Conservation (phyloP, 2,113 vertebrate species). For the Brachirus orientalis region DNA sequence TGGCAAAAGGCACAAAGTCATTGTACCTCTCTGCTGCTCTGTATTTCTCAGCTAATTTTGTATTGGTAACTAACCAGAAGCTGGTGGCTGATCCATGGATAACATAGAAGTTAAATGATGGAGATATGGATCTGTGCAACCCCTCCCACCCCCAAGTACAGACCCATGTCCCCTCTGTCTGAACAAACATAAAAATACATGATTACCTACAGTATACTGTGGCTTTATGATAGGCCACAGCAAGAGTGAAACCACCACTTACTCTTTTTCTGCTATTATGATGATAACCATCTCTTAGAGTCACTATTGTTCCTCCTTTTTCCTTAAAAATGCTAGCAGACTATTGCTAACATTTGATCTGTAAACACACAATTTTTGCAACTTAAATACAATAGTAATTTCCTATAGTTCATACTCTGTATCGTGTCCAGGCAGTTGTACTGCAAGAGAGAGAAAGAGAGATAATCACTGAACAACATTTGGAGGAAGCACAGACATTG, state of each 20-base stretch:
- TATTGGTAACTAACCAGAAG: slow-evolving; percentile 67
- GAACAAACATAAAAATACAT: slow-evolving; percentile 53
- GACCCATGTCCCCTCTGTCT: slow-evolving; percentile 40
- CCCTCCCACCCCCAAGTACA: slow-evolving; percentile 49
- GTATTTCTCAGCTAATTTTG: slow-evolving; percentile 70
- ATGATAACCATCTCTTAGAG: slow-evolving; percentile 47
- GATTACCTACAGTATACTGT: slow-evolving; percentile 53
- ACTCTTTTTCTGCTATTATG: slow-evolving; percentile 53
- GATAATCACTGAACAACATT: slow-evolving; percentile 48
- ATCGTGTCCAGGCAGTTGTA: slow-evolving; percentile 32
- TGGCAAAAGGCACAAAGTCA: slow-evolving; percentile 76
- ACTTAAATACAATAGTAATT: slow-evolving; percentile 47
- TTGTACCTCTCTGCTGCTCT: slow-evolving; percentile 76
- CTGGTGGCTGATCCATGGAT: slow-evolving; percentile 42
- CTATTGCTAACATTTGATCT: slow-evolving; percentile 42
- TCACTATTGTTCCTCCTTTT: slow-evolving; percentile 42
- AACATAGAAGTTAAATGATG: slow-evolving; percentile 37
- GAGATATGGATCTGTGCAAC: slow-evolving; percentile 34
- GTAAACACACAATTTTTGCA: slow-evolving; percentile 49
- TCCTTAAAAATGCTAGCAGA: slow-evolving; percentile 56
- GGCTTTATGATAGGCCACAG: slow-evolving; percentile 46
- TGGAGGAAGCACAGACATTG: slow-evolving; percentile 47
- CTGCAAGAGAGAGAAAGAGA: slow-evolving; percentile 31
- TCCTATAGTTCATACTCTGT: slow-evolving; percentile 37
- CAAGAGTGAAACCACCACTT: slow-evolving; percentile 61